phyloP scores from a whole-genome alignment of 2,888 invertebrate species.

The Colostygia pectinataria region DNA sequence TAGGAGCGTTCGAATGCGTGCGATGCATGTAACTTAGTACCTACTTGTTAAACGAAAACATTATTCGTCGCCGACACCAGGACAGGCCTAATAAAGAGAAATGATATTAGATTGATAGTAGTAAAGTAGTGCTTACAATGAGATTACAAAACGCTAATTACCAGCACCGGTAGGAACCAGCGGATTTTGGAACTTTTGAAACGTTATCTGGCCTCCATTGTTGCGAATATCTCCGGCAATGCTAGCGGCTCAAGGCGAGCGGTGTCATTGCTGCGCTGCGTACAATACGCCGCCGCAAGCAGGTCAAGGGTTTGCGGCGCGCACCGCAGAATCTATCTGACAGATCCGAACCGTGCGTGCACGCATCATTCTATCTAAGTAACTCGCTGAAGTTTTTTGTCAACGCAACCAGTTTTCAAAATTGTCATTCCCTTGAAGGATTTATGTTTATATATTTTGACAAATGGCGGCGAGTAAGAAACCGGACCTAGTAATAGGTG shows the following conservation, averaged over 20 bases:
- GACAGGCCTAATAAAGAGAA: conserved; percentile 1
- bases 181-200: conserved; percentile 81
- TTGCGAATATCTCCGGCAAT: conserved; percentile 83
- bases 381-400: no score
- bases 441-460: no score
- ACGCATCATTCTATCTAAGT: conserved; percentile 37
- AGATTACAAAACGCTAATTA: conserved; percentile 72
- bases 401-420: no score
- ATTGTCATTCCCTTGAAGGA: no score
- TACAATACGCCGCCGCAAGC: conserved; percentile 75
- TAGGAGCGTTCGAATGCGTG: conserved; percentile 59
- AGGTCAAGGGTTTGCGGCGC: conserved; percentile 75
- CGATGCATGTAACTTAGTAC: conserved; percentile 46
- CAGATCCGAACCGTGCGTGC: conserved; percentile 21
- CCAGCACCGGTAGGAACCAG: conserved; percentile 62
- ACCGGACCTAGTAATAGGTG: no score
- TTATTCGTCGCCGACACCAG: conserved; percentile 33
- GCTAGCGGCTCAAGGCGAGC: conserved; percentile 81
- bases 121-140: conserved; percentile 43
- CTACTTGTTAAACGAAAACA: conserved; percentile 42
- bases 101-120: conserved; percentile 19
- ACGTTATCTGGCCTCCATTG: conserved; percentile 83
- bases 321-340: conserved; percentile 40
- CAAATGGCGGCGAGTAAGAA: no score
- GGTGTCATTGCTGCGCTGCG: conserved; percentile 83